Evolutionary conservation across 2,797 vertebrate genomes (phyloP).

Genomic region (Sebastes hubbsi): DNA sequence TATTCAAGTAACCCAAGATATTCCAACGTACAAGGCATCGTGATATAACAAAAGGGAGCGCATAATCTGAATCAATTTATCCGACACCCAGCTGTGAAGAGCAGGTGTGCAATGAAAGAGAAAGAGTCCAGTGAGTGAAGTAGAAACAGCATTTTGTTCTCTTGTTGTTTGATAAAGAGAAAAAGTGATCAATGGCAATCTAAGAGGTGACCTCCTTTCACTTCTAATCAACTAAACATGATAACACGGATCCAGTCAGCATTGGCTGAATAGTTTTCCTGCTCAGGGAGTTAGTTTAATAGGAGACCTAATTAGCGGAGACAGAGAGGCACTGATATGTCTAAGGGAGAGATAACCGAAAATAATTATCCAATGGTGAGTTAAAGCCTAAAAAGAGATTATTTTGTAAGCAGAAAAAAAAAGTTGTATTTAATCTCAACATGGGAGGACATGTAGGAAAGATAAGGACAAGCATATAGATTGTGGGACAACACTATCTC

Average conservation of each 20-base stretch:
- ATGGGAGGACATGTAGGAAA: background rate
- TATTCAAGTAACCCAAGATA: background rate
- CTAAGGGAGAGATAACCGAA: slow-evolving; percentile 43
- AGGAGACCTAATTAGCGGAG: slow-evolving; percentile 53
- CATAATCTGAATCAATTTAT: slow-evolving; percentile 22
- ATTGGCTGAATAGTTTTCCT: slow-evolving; percentile 39
- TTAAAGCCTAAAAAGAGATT: slow-evolving; percentile 15
- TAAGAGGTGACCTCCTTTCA: slow-evolving; percentile 51
- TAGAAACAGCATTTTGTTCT: slow-evolving; percentile 43
- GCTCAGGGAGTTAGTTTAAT: slow-evolving; percentile 51
- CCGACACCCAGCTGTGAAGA: slow-evolving; percentile 35
- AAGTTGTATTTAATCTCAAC: slow-evolving; percentile 16
- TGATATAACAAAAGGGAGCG: slow-evolving; percentile 15
- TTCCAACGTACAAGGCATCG: background rate
- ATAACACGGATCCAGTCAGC: slow-evolving; percentile 41
- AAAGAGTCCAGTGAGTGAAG: slow-evolving; percentile 23
- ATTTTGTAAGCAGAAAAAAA: background rate
- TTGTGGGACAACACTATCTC: background rate
- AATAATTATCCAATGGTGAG: slow-evolving; percentile 29
- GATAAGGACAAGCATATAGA: slow-evolving; percentile 15
- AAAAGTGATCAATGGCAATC: slow-evolving; percentile 59
- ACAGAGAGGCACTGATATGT: slow-evolving; percentile 27
- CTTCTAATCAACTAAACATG: slow-evolving; percentile 59
- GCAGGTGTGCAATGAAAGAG: slow-evolving; percentile 22
- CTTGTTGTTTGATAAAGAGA: slow-evolving; percentile 35